Percentiles rank a stretch among this genome's conserved stretches.
Evolutionary conservation across 2,113 vertebrate species (phyloP).

Genomic region (Notothenia rossii): DNA sequence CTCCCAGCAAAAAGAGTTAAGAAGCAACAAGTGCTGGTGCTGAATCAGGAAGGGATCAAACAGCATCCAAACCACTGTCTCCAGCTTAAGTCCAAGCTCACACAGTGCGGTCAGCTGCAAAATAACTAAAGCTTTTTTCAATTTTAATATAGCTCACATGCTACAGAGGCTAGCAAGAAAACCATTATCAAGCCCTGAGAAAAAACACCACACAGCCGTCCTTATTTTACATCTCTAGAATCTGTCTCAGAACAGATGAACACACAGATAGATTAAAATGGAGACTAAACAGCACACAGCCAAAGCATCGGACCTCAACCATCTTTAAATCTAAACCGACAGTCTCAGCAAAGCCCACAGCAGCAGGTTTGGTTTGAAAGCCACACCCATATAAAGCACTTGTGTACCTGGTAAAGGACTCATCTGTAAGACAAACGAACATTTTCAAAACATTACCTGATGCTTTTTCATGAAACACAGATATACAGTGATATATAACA

Average conservation of each 20-base stretch:
- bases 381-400: constrained; percentile 57
- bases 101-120: constrained; percentile 10
- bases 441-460: constrained; percentile 67
- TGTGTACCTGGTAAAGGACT: constrained; percentile 74
- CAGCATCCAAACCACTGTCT: constrained; percentile 20
- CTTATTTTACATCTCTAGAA: constrained; percentile 18
- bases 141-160: constrained; percentile 36
- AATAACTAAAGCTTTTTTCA: not conserved
- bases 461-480: constrained; percentile 28
- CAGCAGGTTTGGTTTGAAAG: constrained; percentile 53
- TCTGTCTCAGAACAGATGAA: constrained; percentile 36
- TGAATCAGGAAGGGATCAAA: constrained; percentile 7
- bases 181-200: constrained; percentile 13
- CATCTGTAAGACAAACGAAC: constrained; percentile 73
- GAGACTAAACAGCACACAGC: constrained; percentile 46
- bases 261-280: constrained; percentile 38
- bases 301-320: constrained; percentile 47
- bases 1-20: constrained; percentile 33
- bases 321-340: constrained; percentile 41
- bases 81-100: constrained; percentile 43
- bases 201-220: constrained; percentile 25
- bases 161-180: constrained; percentile 10
- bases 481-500: constrained; percentile 41
- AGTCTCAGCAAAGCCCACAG: constrained; percentile 51
- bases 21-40: not conserved